Conservation (phyloP, 2,113 vertebrate genomes). For the Cynocephalus volans region DNA sequence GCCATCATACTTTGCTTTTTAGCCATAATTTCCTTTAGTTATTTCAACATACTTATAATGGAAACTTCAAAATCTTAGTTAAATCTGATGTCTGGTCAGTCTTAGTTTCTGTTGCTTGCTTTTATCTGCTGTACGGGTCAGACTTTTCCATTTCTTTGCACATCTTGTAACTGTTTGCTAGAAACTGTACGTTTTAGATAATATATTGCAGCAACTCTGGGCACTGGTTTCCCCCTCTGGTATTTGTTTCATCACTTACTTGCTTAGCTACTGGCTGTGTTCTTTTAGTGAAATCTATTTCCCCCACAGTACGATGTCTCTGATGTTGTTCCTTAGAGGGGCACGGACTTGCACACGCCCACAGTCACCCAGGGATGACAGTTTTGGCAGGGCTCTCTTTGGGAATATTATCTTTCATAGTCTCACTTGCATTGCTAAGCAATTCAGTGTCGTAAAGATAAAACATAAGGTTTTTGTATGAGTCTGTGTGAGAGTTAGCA, state of each 20-base stretch:
- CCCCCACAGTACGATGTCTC: not conserved
- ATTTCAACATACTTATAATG: not conserved
- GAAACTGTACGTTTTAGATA: not conserved
- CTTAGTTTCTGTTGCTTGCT: not conserved
- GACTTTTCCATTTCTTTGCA: not conserved
- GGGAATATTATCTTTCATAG: not conserved
- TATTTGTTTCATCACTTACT: not conserved
- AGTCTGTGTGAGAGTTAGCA: conserved; percentile 89
- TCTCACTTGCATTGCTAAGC: accelerated
- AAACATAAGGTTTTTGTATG: accelerated
- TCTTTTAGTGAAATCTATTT: not conserved
- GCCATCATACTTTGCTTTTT: not conserved
- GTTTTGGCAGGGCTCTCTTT: not conserved
- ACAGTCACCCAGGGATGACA: not conserved
- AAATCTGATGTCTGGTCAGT: not conserved
- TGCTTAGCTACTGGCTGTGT: no score
- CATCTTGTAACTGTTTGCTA: not conserved
- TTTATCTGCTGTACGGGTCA: not conserved
- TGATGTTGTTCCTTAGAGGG: not conserved
- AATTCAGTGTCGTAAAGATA: not conserved
- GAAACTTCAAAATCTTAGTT: not conserved
- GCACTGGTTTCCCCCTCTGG: not conserved
- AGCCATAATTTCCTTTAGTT: not conserved
- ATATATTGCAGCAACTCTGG: not conserved
- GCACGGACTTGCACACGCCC: not conserved